Percentiles rank a stretch among this genome's conserved stretches.
Evolutionary conservation across 2,888 invertebrate species (phyloP).

Genomic region (Pollenia amentaria): DNA sequence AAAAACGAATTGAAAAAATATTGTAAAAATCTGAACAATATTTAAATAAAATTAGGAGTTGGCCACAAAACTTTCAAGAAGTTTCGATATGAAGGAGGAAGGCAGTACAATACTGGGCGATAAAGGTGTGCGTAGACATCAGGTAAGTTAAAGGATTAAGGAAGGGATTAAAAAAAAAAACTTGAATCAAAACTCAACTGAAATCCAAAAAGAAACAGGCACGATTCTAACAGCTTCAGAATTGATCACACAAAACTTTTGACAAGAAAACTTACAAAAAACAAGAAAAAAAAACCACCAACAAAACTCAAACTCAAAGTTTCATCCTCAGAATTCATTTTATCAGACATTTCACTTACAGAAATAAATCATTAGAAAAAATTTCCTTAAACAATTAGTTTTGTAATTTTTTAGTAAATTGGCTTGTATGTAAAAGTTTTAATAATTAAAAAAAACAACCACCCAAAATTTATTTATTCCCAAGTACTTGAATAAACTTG

Average conservation of each 20-base stretch:
- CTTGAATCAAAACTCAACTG: constrained; percentile 1
- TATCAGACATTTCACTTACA: constrained; percentile 49
- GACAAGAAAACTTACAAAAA: constrained; percentile 7
- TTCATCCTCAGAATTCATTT: constrained; percentile 30
- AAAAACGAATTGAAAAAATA: constrained; percentile 69
- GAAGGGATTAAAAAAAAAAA: not conserved
- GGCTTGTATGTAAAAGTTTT: constrained; percentile 69
- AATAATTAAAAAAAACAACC: constrained; percentile 19
- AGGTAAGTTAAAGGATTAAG: constrained; percentile 81
- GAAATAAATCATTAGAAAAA: not conserved
- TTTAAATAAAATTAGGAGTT: constrained; percentile 88
- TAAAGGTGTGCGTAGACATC: constrained; percentile 89
- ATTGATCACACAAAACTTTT: constrained; percentile 40
- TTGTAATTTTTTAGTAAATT: constrained; percentile 57
- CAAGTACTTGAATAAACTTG: constrained; percentile 66
- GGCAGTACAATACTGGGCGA: constrained; percentile 89
- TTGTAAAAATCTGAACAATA: constrained; percentile 71
- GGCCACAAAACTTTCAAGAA: constrained; percentile 93
- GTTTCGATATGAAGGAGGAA: constrained; percentile 95
- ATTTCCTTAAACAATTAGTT: constrained; percentile 17
- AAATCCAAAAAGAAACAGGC: constrained; percentile 42
- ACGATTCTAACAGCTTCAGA: constrained; percentile 9
- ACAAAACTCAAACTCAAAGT: constrained; percentile 25
- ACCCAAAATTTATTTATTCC: constrained; percentile 55
- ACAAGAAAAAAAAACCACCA: constrained; percentile 2